Evolutionary conservation across 2,113 vertebrate species (phyloP).

Genomic region (Falcunculus frontatus): DNA sequence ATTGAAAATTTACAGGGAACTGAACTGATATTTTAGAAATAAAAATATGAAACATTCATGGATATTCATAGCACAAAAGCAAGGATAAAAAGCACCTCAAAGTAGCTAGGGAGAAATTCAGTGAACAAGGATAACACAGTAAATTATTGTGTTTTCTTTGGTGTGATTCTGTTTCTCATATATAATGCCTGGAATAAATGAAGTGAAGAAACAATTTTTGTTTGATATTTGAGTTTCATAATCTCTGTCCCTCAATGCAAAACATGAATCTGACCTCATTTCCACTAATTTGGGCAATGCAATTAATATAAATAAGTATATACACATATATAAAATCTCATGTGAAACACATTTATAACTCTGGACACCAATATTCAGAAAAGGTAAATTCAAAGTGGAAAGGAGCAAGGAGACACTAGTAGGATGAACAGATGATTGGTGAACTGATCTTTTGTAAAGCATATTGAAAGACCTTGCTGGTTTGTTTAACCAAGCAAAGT

Average conservation of each 20-base stretch:
- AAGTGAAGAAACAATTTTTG: not conserved
- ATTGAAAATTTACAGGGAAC: slow-evolving; percentile 13
- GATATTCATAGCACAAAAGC: not conserved
- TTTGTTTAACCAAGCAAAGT: not conserved
- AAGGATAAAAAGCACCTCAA: not conserved
- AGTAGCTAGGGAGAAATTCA: not conserved
- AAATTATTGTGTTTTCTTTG: not conserved
- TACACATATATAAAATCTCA: not conserved
- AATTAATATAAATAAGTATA: not conserved
- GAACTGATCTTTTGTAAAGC: not conserved
- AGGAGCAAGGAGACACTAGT: not conserved
- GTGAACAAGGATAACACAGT: not conserved
- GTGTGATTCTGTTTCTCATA: not conserved
- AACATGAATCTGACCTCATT: not conserved
- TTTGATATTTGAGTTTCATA: not conserved
- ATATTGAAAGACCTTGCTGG: not conserved
- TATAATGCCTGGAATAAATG: not conserved
- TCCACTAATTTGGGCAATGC: not conserved
- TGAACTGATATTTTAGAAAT: slow-evolving; percentile 39
- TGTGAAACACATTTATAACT: not conserved
- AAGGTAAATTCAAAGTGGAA: not conserved
- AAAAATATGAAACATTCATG: not conserved
- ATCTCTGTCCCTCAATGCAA: not conserved
- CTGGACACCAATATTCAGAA: not conserved
- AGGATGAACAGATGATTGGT: not conserved